These are phyloP conservation scores for Drosophila sturtevanti DNA, from an alignment of 1,140 invertebrate genomes.

Conservation along the genomic window DNA sequence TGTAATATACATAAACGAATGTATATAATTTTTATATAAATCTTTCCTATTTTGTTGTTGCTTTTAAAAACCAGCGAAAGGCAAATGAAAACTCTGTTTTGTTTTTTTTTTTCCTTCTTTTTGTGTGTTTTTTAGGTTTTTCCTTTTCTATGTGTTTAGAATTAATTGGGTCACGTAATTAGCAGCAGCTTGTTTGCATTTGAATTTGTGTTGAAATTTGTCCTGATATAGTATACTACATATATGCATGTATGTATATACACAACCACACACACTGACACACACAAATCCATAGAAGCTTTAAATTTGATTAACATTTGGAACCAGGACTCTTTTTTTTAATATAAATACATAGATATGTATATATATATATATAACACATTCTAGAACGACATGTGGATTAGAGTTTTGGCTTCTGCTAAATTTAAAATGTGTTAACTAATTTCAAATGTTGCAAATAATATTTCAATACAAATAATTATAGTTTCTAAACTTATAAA, in stretches of 20 bases:
- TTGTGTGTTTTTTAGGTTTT: no score
- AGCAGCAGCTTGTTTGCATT: conserved; percentile 58
- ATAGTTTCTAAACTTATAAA: no score
- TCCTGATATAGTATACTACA: conserved; percentile 10
- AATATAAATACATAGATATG: no score
- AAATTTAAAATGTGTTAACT: no score
- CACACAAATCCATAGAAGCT: neutral
- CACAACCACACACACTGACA: neutral
- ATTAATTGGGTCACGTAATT: conserved; percentile 79
- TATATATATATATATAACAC: no score
- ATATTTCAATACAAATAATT: no score
- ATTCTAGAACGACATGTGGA: no score
- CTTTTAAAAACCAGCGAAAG: conserved; percentile 59
- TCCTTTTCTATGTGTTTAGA: conserved; percentile 50
- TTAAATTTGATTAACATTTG: conserved; percentile 4
- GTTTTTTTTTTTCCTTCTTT: conserved; percentile 19
- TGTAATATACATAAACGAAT: no score
- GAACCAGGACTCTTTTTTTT: no score
- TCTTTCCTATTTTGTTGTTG: conserved; percentile 10
- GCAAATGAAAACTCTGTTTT: conserved; percentile 1
- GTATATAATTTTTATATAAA: neutral
- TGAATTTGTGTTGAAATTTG: conserved; percentile 2
- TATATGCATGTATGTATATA: neutral
- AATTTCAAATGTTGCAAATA: no score
- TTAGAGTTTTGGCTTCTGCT: no score